Percentiles rank a stretch among this genome's conserved stretches.
Evolutionary conservation across 2,888 invertebrate species (phyloP).

Genomic region (Mamestra brassicae): DNA sequence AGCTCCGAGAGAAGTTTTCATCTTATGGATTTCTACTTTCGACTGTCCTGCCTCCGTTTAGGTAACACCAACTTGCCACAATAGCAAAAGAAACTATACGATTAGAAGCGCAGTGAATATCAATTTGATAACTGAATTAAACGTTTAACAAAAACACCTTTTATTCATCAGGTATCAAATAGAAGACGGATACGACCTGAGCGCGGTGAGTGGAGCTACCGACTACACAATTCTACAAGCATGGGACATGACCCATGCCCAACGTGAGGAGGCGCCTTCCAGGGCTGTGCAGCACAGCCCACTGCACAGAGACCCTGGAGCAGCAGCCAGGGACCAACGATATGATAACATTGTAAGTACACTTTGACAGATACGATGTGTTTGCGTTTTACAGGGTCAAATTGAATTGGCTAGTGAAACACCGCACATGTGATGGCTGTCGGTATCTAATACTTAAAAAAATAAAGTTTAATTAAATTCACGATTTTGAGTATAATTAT

Average conservation of each 20-base stretch:
- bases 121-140: no score
- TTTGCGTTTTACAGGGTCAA: neutral
- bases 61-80: slow-evolving; percentile 74
- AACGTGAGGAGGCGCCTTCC: slow-evolving; percentile 85
- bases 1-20: slow-evolving; percentile 91
- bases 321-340: slow-evolving; percentile 82
- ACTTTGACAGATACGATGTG: neutral
- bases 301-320: slow-evolving; percentile 87
- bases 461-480: no score
- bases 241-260: slow-evolving; percentile 90
- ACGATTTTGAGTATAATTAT: no score
- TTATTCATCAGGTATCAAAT: slow-evolving; percentile 86
- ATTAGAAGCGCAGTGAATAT: no score
- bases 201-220: slow-evolving; percentile 90
- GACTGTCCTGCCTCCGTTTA: slow-evolving; percentile 91
- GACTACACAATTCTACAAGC: slow-evolving; percentile 94
- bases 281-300: slow-evolving; percentile 88
- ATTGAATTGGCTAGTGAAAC: neutral
- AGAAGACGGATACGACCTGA: slow-evolving; percentile 92
- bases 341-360: slow-evolving; percentile 85
- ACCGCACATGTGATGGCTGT: neutral
- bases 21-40: slow-evolving; percentile 90
- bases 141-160: neutral
- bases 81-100: neutral
- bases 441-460: no score